Conservation (phyloP, 2,888 invertebrate genomes). For the Platycheirus rosarum region DNA sequence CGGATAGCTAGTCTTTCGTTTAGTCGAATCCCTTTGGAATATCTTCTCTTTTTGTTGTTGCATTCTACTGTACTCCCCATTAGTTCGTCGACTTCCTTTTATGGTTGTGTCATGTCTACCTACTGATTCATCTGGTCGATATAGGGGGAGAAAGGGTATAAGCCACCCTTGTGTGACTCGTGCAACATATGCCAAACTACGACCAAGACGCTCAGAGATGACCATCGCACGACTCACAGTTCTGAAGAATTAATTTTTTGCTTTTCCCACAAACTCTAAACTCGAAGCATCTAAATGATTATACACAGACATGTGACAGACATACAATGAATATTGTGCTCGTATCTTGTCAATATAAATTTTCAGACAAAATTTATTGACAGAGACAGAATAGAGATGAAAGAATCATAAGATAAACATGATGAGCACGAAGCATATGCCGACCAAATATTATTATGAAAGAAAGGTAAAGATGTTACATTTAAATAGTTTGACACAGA, state of each 20-base stretch:
- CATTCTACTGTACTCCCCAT: slow-evolving; percentile 9
- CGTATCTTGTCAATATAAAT: slow-evolving; percentile 62
- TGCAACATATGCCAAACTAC: slow-evolving; percentile 54
- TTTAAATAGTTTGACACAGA: slow-evolving; percentile 36
- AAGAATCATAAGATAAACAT: not conserved
- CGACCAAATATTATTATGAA: slow-evolving; percentile 3
- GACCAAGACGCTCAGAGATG: slow-evolving; percentile 21
- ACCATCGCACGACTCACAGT: slow-evolving; percentile 27
- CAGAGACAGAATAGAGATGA: not conserved
- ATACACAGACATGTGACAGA: slow-evolving; percentile 5
- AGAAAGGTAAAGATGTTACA: slow-evolving; percentile 38
- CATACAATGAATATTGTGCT: slow-evolving; percentile 52
- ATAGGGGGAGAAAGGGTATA: not conserved
- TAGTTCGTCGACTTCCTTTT: slow-evolving; percentile 45
- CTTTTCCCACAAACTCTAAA: slow-evolving; percentile 19
- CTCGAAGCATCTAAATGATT: not conserved
- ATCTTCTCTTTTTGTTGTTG: not conserved
- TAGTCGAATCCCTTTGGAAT: slow-evolving; percentile 35
- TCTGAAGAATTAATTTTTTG: slow-evolving; percentile 47
- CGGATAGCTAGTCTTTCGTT: slow-evolving; percentile 9
- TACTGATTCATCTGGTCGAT: not conserved
- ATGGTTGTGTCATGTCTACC: slow-evolving; percentile 30
- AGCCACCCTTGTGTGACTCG: slow-evolving; percentile 22
- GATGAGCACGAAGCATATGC: slow-evolving; percentile 36
- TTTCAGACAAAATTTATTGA: slow-evolving; percentile 54